A percentile compares a stretch with the other conserved stretches of the same genome.
Conservation (phyloP, 2,113 vertebrate species). For the Callocephalon fimbriatum region DNA sequence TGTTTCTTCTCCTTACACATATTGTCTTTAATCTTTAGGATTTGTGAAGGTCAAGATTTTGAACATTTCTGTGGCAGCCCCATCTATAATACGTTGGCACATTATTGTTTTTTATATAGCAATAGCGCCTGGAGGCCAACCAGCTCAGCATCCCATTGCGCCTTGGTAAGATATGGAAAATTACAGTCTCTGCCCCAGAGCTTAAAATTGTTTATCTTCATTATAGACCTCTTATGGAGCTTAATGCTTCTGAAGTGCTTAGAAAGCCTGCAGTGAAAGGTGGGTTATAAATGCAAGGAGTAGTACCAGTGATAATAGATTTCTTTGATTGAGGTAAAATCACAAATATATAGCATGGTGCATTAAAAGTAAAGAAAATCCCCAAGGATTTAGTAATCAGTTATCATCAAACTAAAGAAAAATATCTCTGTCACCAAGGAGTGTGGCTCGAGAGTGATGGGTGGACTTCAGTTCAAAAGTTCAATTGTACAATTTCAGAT, state of each 20-base stretch:
- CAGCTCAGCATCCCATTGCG: not conserved
- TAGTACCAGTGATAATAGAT: constrained; percentile 28
- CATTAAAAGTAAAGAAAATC: constrained; percentile 49
- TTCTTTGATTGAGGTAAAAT: constrained; percentile 2
- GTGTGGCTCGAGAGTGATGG: constrained; percentile 20
- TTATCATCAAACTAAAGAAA: constrained; percentile 47
- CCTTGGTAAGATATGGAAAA: constrained; percentile 10
- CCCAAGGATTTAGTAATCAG: constrained; percentile 25
- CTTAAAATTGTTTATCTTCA: constrained; percentile 42
- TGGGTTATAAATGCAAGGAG: constrained; percentile 48
- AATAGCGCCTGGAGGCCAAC: not conserved
- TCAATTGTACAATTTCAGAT: constrained; percentile 65
- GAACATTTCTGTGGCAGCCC: not conserved
- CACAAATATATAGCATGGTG: not conserved
- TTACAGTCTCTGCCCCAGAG: not conserved
- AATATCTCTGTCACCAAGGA: constrained; percentile 15
- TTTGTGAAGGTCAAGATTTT: not conserved
- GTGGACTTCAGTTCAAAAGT: constrained; percentile 58
- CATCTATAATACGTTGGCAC: not conserved
- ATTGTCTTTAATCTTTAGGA: not conserved
- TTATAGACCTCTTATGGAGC: constrained; percentile 19
- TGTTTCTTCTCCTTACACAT: not conserved
- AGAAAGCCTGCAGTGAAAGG: constrained; percentile 55
- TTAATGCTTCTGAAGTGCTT: constrained; percentile 60
- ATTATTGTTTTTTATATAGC: not conserved